Percentiles rank a stretch among this genome's conserved stretches.
Evolutionary conservation across 2,888 invertebrate genomes (phyloP).

Genomic region (Physocephala rufipes): DNA sequence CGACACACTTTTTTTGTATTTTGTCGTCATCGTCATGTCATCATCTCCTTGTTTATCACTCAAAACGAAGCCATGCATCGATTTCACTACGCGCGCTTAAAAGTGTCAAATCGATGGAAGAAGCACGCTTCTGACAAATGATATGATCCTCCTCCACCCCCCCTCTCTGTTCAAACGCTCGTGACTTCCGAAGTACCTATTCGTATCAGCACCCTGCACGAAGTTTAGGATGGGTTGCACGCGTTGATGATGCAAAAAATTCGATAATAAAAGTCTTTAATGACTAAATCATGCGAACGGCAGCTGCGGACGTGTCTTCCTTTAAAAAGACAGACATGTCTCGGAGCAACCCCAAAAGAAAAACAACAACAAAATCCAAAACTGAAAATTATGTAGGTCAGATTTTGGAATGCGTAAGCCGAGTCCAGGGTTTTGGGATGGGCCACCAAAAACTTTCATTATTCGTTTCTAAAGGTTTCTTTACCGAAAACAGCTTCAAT

Average conservation of each 20-base stretch:
- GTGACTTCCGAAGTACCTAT: no score
- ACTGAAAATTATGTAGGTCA: conserved; percentile 39
- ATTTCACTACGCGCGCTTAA: no score
- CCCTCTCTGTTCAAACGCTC: no score
- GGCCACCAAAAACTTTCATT: conserved; percentile 1
- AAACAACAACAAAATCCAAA: conserved; percentile 18
- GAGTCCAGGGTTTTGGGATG: conserved; percentile 21
- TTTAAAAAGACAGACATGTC: background rate
- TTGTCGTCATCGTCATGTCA: no score
- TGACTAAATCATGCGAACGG: conserved; percentile 32
- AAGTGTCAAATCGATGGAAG: no score
- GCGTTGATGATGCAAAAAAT: conserved; percentile 30
- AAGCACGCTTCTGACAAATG: no score
- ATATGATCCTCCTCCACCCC: no score
- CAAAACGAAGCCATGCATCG: no score
- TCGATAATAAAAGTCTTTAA: conserved; percentile 38
- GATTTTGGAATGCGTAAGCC: conserved; percentile 36
- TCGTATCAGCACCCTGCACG: background rate
- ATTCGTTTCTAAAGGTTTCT: conserved; percentile 17
- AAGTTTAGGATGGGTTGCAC: background rate
- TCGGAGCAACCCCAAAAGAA: conserved; percentile 8
- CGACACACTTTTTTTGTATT: no score
- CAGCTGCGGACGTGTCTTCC: conserved; percentile 1
- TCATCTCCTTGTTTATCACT: no score
- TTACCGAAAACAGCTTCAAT: conserved; percentile 4